Evolutionary conservation across 2,113 vertebrate species (phyloP).

Genomic region (Nothobranchius furzeri): DNA sequence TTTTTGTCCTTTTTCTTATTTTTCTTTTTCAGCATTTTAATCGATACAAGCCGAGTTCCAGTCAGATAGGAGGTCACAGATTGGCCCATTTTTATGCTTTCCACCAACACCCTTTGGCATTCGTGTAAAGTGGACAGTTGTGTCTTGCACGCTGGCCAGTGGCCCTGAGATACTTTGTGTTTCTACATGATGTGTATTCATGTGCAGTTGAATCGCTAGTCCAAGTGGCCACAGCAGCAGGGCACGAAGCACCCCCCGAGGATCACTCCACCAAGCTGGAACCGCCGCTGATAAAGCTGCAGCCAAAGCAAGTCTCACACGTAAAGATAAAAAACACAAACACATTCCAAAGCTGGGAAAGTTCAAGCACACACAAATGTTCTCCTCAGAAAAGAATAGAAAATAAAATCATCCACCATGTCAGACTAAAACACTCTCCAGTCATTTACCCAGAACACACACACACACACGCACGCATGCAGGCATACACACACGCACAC

Average conservation of each 20-base stretch:
- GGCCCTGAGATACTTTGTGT: slow-evolving; percentile 22
- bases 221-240: slow-evolving; percentile 24
- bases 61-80: slow-evolving; percentile 34
- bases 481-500: too few relatives aligned
- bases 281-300: slow-evolving; percentile 58
- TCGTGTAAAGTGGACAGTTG: background rate
- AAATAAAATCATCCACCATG: slow-evolving; percentile 20
- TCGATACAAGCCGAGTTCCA: slow-evolving; percentile 3
- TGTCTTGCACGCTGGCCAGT: slow-evolving; percentile 30
- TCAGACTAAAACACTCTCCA: slow-evolving; percentile 28
- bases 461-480: too few relatives aligned
- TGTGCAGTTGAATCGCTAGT: slow-evolving; percentile 36
- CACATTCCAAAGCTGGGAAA: slow-evolving; percentile 18
- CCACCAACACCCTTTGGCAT: slow-evolving; percentile 42
- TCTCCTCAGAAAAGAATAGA: background rate
- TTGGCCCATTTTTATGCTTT: slow-evolving; percentile 1
- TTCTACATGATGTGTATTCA: slow-evolving; percentile 17
- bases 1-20: too few relatives aligned
- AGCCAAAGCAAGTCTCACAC: slow-evolving; percentile 48
- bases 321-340: slow-evolving; percentile 26
- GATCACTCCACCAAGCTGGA: slow-evolving; percentile 57
- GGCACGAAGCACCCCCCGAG: slow-evolving; percentile 44
- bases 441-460: slow-evolving; percentile 20
- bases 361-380: slow-evolving; percentile 19
- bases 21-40: background rate